Percentiles rank a stretch among this genome's conserved stretches.
Evolutionary conservation across 2,797 vertebrate genomes (phyloP).

Genomic region (Hemitrygon akajei): DNA sequence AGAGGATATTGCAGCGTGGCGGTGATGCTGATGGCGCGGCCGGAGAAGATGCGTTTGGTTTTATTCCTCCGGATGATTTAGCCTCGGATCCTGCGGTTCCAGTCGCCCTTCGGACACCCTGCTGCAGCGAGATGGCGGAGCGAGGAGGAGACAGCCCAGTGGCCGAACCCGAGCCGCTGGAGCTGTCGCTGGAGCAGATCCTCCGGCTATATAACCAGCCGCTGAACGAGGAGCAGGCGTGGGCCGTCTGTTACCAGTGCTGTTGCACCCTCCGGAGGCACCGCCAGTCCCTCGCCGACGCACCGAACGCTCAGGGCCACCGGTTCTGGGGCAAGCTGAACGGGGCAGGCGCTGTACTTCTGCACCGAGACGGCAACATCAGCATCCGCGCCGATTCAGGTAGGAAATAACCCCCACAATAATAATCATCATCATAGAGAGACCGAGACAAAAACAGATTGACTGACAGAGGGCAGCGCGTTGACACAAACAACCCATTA

Average conservation of each 20-base stretch:
- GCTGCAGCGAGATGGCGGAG: background rate
- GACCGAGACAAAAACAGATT: no score
- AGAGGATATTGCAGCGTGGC: background rate
- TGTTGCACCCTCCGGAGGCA: constrained; percentile 63
- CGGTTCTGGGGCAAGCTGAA: constrained; percentile 39
- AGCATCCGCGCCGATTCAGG: background rate
- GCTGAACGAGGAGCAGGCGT: constrained; percentile 96
- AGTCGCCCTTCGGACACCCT: background rate
- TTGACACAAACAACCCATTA: background rate
- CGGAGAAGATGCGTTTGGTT: constrained; percentile 44
- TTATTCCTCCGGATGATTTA: background rate
- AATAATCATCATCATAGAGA: no score
- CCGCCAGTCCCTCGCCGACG: constrained; percentile 41
- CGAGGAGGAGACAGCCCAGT: background rate
- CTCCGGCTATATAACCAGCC: constrained; percentile 81
- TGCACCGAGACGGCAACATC: constrained; percentile 43
- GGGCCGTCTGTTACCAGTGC: constrained; percentile 93
- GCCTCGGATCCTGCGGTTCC: constrained; percentile 31
- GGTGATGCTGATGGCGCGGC: constrained; percentile 58
- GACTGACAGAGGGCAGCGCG: no score
- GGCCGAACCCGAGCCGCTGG: constrained; percentile 49
- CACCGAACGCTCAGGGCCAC: constrained; percentile 17
- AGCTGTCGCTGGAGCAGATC: constrained; percentile 77
- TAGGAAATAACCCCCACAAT: background rate
- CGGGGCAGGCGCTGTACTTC: constrained; percentile 64